Percentiles rank a stretch among this genome's conserved stretches.
phyloP scores from a whole-genome alignment of 2,113 vertebrate species.

The Oreochromis tanganicae region DNA sequence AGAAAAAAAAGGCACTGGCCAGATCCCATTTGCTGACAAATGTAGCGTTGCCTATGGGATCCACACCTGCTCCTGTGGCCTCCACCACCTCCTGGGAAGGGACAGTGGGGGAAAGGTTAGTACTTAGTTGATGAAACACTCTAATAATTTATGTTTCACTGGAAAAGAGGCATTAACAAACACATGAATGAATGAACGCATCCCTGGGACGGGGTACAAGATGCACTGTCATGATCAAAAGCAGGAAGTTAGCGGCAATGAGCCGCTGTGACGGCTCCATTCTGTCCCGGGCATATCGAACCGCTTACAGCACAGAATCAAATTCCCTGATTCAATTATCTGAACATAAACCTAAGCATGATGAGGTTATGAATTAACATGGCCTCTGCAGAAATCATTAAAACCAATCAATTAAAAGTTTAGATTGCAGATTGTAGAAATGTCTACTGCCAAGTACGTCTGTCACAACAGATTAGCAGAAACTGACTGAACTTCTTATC shows the following conservation, averaged over 20 bases:
- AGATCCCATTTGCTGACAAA: slow-evolving; percentile 80
- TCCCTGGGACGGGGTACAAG: neutral
- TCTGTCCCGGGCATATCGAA: neutral
- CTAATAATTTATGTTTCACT: neutral
- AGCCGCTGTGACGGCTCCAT: neutral
- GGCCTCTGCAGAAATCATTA: neutral
- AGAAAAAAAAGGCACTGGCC: slow-evolving; percentile 88
- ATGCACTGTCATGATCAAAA: neutral
- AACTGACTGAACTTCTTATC: neutral
- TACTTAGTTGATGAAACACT: neutral
- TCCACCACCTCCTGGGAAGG: slow-evolving; percentile 72
- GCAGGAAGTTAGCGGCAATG: neutral
- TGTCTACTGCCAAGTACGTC: neutral
- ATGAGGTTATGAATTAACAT: neutral
- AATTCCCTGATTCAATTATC: slow-evolving; percentile 11
- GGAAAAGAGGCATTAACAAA: neutral
- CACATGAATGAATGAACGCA: neutral
- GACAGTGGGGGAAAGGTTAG: neutral
- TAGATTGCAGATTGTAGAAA: neutral
- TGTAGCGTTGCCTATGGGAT: slow-evolving; percentile 69
- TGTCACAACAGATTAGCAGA: neutral
- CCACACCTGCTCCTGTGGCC: slow-evolving; percentile 74
- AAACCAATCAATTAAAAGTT: neutral
- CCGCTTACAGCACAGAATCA: neutral
- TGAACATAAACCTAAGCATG: neutral